Evolutionary conservation across 2,888 invertebrate genomes (phyloP).

Genomic region (Melikaiella ostensackeni): DNA sequence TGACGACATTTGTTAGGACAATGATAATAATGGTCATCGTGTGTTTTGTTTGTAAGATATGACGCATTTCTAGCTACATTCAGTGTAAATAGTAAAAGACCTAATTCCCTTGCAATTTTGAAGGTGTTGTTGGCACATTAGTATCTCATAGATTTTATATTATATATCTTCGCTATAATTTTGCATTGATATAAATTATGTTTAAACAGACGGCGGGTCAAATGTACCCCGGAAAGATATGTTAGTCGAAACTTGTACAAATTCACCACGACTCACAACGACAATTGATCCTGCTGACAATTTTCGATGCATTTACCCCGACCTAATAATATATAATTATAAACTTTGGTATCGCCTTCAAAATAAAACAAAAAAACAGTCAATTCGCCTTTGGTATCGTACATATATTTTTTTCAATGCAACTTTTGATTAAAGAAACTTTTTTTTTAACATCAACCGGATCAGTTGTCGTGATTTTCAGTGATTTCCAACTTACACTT

Average conservation of each 20-base stretch:
- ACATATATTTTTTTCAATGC: constrained; percentile 55
- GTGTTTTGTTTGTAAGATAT: constrained; percentile 50
- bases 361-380: constrained; percentile 64
- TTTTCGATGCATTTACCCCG: constrained; percentile 28
- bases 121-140: constrained; percentile 72
- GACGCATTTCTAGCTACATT: constrained; percentile 52
- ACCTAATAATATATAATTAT: constrained; percentile 45
- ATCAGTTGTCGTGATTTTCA: constrained; percentile 61
- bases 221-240: constrained; percentile 74
- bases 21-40: constrained; percentile 62
- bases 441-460: constrained; percentile 38
- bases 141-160: constrained; percentile 59
- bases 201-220: constrained; percentile 61
- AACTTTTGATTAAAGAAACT: constrained; percentile 8
- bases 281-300: constrained; percentile 57
- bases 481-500: constrained; percentile 43
- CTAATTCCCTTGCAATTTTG: constrained; percentile 63
- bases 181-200: constrained; percentile 49
- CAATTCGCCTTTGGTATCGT: constrained; percentile 73
- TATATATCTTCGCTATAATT: constrained; percentile 54
- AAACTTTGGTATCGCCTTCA: constrained; percentile 66
- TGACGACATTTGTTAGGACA: constrained; percentile 63
- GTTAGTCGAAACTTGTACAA: constrained; percentile 65
- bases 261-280: constrained; percentile 58
- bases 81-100: constrained; percentile 62